Base-by-base conservation (phyloP, 2,888 invertebrate genomes). In the Eledona agricola region DNA sequence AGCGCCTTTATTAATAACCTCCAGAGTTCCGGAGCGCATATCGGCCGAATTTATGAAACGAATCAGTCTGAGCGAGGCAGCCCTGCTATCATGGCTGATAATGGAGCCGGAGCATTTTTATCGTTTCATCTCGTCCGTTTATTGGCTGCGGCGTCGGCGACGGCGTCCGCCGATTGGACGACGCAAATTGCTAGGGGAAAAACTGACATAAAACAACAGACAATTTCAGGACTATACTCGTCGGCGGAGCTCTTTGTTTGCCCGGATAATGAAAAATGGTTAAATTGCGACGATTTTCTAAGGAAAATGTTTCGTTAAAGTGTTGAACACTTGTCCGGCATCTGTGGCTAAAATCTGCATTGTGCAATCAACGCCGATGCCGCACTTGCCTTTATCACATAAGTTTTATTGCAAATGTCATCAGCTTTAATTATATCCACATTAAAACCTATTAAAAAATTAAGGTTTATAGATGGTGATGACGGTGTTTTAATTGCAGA, bases 131-230 rank as follows among this genome's bases (percentile, higher is more conserved):
- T 75, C 73, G 73, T 78, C 34, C 58, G 55, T 65, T 62, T 55
- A 72, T 73, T 73, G 75, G 72, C 66, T 72, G 76, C 75, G 77
- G 56, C 71, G 73, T 45, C 51, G 53, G 43, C 57, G 22, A 15
- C 37, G 29, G 47, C 51, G 40, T 50, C 42, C 52, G 60, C 57
- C 63, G 57, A 82, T 82, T 82, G 81, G 81, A 72, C 70, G 72
- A 77, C 78, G 78, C 78, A 81, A 81, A 81, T 80, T 80, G 80
- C 77, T 50, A 72, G 76, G 77, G 79, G 76, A 68, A 66, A 73
- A 73, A 77, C 74, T 72, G 57, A 62, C 67, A 69, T 69, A 69
- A 70, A 70, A 70, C 69, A 66, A 62, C 65, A 65, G 65, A 64
- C 69, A 67, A 69, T 69, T 67, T 57, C 58, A 58, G 55, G 56